Conservation (phyloP, 1,140 invertebrate genomes). For the Magallana ariakensis region DNA sequence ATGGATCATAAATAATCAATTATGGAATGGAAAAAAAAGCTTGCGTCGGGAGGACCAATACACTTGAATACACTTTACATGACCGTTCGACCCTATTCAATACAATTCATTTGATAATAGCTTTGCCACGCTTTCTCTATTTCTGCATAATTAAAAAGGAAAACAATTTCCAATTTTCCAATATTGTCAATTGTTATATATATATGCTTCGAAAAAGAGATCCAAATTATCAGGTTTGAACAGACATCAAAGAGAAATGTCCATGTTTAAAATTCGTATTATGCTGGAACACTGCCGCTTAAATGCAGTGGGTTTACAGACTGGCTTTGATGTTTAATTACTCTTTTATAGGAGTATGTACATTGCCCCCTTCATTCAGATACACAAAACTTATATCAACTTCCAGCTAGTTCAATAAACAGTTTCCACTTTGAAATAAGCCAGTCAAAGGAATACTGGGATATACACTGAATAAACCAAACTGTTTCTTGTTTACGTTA, state of each 20-base stretch:
- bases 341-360: conserved; percentile 31
- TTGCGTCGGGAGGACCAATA: too few relatives aligned
- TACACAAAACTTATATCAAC: conserved; percentile 35
- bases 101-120: neutral
- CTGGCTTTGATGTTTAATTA: conserved; percentile 29
- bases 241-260: conserved; percentile 14
- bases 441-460: conserved; percentile 23
- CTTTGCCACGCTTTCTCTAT: neutral
- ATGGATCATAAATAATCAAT: too few relatives aligned
- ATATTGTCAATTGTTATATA: neutral
- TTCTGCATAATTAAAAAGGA: conserved; percentile 26
- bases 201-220: neutral
- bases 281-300: conserved; percentile 28
- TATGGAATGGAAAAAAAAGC: too few relatives aligned
- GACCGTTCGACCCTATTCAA: neutral
- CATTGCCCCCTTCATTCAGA: conserved; percentile 37
- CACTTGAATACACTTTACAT: too few relatives aligned
- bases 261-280: conserved; percentile 27
- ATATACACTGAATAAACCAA: conserved; percentile 35
- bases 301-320: conserved; percentile 27
- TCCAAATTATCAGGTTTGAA: conserved; percentile 25
- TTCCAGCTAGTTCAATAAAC: conserved; percentile 31
- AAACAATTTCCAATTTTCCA: conserved; percentile 10
- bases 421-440: conserved; percentile 36
- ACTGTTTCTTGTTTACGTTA: conserved; percentile 33